Base-by-base conservation (phyloP, 2,797 vertebrate species). In the Coregonus suidteri region DNA sequence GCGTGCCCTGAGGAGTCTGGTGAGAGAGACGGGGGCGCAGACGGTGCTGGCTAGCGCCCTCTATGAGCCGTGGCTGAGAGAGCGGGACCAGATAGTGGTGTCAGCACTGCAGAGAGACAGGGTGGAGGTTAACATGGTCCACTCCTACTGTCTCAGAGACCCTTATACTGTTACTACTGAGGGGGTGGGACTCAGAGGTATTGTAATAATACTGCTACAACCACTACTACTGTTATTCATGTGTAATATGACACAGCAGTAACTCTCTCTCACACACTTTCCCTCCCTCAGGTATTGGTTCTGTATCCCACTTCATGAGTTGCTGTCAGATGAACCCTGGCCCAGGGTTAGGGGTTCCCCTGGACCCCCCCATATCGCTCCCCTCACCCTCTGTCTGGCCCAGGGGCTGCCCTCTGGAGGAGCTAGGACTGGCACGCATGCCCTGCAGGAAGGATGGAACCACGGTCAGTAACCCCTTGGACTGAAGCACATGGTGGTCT, bases 21-120 rank as follows among this genome's bases (percentile, higher is more conserved):
- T 90, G 1, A 86, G 86, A 64, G 84, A 91, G 76, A 92, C 90
- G 0, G 92, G 93, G 51, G 92, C 93, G 0, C 87, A 78, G 73
- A 91, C 85, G 0, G 86, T 95, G 51, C 16, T 94, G 75, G 92
- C 92, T 16, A 94, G 92, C 16, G 91, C 90, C 4, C 74, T 94
- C 41, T 94, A 94, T 80, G 93, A 95, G 79, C 93, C 94, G 0
- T 95, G 94, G 94, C 83, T 94, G 66, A 94, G 92, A 81, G 88
- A 94, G 73, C 88, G 93, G 76, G 92, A 95, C 74, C 89, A 93
- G 9, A 16, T 0, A 0, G 79, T 92, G 54, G 82, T 81, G 53
- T 85, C 88, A 3, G 75, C 77, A 6, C 87, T 94, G 56, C 81
- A 88, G 75, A 88, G 84, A 79, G 83, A 89, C 69, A 88, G 73